These are phyloP conservation scores for Cheirogaleus major DNA, from an alignment of 2,797 vertebrate genomes.

Conservation along the genomic window DNA sequence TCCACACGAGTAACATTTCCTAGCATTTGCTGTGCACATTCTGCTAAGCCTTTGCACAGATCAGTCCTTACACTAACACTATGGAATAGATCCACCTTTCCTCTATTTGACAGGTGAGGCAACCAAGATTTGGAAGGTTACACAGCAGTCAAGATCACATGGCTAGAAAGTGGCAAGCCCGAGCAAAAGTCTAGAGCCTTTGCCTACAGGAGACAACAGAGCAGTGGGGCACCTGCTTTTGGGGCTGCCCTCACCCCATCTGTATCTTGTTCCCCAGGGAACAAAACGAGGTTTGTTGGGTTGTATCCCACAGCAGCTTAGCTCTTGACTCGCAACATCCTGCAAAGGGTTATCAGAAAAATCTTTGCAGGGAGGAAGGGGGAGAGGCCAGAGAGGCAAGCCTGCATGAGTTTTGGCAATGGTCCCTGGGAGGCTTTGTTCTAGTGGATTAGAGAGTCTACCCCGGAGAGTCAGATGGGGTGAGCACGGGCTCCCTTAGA, in stretches of 20 bases:
- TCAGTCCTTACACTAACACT: not conserved
- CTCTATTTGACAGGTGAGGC: not conserved
- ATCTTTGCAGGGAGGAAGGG: not conserved
- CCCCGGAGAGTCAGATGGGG: not conserved
- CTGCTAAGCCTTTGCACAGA: not conserved
- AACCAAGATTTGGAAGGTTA: not conserved
- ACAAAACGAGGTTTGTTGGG: not conserved
- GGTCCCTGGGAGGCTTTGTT: conserved; percentile 26
- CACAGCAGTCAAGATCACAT: not conserved
- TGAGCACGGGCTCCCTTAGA: not conserved
- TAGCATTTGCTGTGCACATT: not conserved
- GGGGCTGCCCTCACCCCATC: not conserved
- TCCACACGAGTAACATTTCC: not conserved
- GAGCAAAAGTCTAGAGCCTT: not conserved
- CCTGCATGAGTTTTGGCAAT: not conserved
- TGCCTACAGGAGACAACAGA: not conserved
- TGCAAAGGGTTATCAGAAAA: conserved; percentile 21
- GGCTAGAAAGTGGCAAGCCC: not conserved
- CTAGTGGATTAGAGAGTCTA: conserved; percentile 1
- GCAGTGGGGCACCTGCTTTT: too few relatives aligned
- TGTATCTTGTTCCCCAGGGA: not conserved
- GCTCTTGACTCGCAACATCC: not conserved
- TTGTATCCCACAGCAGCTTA: not conserved
- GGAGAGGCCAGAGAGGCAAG: not conserved
- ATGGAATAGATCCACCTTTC: not conserved